phyloP scores from a whole-genome alignment of 1,140 invertebrate species.

The Teleogryllus occipitalis region DNA sequence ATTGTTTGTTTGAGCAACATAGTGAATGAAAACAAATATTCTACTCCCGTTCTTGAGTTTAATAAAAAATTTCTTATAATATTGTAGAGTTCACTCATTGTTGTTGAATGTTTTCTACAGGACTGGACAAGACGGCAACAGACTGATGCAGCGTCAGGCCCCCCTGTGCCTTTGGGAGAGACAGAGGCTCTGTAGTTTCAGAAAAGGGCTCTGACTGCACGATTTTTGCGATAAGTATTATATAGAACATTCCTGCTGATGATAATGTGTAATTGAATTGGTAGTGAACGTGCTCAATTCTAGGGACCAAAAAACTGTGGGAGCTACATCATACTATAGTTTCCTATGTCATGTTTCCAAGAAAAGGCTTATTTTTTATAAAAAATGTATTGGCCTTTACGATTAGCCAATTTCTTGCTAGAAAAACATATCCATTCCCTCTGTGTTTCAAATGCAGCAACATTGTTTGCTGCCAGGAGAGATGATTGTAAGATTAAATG shows the following conservation, averaged over 20 bases:
- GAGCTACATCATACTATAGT: neutral
- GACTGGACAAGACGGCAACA: neutral
- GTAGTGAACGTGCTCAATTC: neutral
- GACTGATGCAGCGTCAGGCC: neutral
- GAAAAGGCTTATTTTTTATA: neutral
- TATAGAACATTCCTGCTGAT: neutral
- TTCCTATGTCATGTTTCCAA: neutral
- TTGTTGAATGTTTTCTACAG: neutral
- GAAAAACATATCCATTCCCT: neutral
- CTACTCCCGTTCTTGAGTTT: no score
- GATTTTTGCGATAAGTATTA: neutral
- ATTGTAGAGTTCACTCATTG: no score
- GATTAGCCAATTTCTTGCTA: neutral
- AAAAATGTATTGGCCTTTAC: neutral
- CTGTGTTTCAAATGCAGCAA: neutral
- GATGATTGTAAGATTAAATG: no score
- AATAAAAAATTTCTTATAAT: no score
- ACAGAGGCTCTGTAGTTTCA: neutral
- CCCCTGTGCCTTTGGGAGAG: neutral
- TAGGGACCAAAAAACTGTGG: neutral
- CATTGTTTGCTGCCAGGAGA: no score
- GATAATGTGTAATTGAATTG: neutral
- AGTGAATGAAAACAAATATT: no score
- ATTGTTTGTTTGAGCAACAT: no score
- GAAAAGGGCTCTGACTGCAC: neutral